Base-by-base conservation (phyloP, 2,113 vertebrate species). In the Cacatua alba region DNA sequence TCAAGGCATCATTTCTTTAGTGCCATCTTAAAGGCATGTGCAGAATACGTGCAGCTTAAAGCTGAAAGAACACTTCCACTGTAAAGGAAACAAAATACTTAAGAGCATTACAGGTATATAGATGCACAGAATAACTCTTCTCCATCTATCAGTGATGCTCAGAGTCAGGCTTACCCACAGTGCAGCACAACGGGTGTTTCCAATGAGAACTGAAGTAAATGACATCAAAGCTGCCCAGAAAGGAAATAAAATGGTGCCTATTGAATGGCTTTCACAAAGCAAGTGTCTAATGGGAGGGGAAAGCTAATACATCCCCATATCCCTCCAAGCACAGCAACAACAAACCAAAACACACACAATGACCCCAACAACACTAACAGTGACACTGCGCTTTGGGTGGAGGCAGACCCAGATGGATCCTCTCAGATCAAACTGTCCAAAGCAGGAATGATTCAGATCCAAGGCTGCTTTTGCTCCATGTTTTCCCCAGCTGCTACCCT, bases 401-500 rank as follows among this genome's bases (percentile, higher is more conserved):
- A 64, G 88, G 31, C 74, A 46, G 68, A 29, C 49, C 78, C 94
- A 96, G 92, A 95, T 60, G 77, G 86, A 96, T 91, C 19, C 62
- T 92, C 78, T 93, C 76, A 65, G 71, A 31, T 75, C 87, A 5
- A 29, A 33, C 82, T 43, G 84, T 89, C 96, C 92, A 23, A 17
- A 96, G 79, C 46, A 67, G 43, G 89, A 96, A 46, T 86, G 86
- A 95, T 90, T 97, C 96, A 96, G 15, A 28, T 86, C 92, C 95
- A 68, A 44, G 57, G 94, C 88, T 23, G 35, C 37, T 88, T 70
- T 70, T 86, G 72, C 71, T 94, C 77, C 2, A 35, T 93, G 97
- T 82, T 96, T 93, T 96, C 79, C 90, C 78, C 94, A 85, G 95
- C 97, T 97, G 97, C 92, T 96, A 60, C 95, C 96, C 95, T 97